Percentiles rank a stretch among this genome's conserved stretches.
Evolutionary conservation across 2,797 vertebrate species (phyloP).

Genomic region (Onychomys arenicola): DNA sequence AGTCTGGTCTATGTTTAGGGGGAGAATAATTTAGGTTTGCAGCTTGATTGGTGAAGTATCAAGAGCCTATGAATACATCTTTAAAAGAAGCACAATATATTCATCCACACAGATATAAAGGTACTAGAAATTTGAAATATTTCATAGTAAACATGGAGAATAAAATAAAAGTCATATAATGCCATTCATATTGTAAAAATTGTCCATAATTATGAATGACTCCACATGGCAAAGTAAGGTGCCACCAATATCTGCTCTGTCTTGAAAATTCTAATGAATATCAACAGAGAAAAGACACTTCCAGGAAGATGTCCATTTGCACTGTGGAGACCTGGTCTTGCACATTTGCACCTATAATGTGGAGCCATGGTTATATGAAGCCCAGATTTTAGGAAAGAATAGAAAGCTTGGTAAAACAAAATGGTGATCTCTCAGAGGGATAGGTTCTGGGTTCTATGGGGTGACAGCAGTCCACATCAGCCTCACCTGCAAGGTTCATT

Average conservation of each 20-base stretch:
- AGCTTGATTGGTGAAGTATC: neutral
- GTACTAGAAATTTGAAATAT: neutral
- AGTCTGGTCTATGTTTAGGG: neutral
- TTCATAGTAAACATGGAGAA: conserved; percentile 1
- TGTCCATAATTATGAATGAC: neutral
- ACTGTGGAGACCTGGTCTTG: neutral
- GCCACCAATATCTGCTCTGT: neutral
- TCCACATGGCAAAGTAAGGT: neutral
- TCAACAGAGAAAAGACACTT: neutral
- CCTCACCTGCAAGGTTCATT: neutral
- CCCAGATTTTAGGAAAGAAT: neutral
- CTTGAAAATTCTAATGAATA: neutral
- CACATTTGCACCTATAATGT: neutral
- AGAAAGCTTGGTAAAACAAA: neutral
- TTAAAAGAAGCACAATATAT: neutral
- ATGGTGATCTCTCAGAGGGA: neutral
- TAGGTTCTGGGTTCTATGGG: neutral
- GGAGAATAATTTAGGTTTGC: neutral
- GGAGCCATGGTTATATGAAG: neutral
- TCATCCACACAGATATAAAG: neutral
- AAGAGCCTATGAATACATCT: neutral
- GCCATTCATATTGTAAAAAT: neutral
- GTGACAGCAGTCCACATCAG: neutral
- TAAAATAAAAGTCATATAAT: conserved; percentile 2
- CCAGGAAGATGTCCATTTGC: neutral